These are phyloP conservation scores for Ceratitis capitata DNA, from an alignment of 1,140 invertebrate genomes.

Conservation along the genomic window DNA sequence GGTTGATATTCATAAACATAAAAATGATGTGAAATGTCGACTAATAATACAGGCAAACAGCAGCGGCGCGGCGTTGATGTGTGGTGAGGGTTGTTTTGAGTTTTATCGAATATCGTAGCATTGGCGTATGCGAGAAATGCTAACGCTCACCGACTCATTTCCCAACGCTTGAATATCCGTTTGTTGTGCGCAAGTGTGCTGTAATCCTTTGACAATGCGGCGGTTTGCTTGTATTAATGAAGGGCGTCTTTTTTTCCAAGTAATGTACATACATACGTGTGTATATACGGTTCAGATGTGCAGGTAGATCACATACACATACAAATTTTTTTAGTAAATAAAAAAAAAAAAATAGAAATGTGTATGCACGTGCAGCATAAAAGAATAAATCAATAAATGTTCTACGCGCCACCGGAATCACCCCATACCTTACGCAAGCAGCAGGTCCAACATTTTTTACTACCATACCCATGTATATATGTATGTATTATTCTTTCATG, in stretches of 20 bases:
- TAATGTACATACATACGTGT: not conserved
- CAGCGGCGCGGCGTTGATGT: too few species aligned
- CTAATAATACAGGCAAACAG: not conserved
- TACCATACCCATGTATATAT: not conserved
- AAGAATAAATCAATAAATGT: not conserved
- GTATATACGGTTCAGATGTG: too few species aligned
- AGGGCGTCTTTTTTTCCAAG: not conserved
- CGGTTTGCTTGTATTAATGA: not conserved
- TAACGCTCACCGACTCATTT: not conserved
- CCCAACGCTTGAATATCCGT: not conserved
- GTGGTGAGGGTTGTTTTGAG: not conserved
- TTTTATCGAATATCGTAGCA: constrained; percentile 2
- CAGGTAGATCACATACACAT: too few species aligned
- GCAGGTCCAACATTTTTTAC: not conserved
- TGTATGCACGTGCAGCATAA: not conserved
- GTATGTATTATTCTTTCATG: too few species aligned
- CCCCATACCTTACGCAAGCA: not conserved
- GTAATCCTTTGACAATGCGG: constrained; percentile 11
- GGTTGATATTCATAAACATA: not conserved
- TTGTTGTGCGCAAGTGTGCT: not conserved
- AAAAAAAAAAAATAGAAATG: not conserved
- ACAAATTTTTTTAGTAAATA: not conserved
- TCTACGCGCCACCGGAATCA: not conserved
- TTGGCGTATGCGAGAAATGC: not conserved
- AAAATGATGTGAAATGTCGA: not conserved